Conservation (phyloP, 2,888 invertebrate species). For the Limnephilus auricula region DNA sequence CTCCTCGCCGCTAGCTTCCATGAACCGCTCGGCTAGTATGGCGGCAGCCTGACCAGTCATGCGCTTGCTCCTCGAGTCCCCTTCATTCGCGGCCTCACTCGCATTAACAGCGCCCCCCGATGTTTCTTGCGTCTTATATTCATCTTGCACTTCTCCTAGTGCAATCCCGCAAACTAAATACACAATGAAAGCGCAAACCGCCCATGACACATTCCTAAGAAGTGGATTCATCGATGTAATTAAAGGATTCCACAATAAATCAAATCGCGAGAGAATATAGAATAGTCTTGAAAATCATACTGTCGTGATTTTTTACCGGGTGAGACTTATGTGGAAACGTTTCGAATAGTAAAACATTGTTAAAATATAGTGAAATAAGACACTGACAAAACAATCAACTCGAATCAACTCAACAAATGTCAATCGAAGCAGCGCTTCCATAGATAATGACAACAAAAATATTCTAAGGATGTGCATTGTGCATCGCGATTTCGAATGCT, state of each 20-base stretch:
- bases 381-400: constrained; percentile 8
- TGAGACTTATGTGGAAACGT: constrained; percentile 33
- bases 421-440: constrained; percentile 27
- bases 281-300: constrained; percentile 17
- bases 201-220: neutral
- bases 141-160: constrained; percentile 41
- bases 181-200: constrained; percentile 27
- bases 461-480: neutral
- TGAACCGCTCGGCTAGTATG: constrained; percentile 31
- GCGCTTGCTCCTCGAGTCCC: neutral
- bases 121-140: constrained; percentile 6
- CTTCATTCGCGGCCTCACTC: constrained; percentile 40
- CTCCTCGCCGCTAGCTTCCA: constrained; percentile 52
- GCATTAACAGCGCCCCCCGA: constrained; percentile 7
- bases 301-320: neutral
- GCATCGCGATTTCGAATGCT: neutral
- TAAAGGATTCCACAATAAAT: neutral
- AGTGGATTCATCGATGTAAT: constrained; percentile 3
- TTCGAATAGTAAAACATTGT: constrained; percentile 48
- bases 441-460: constrained; percentile 20
- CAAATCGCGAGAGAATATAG: neutral
- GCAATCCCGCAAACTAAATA: constrained; percentile 2
- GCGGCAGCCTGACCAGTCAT: constrained; percentile 51
- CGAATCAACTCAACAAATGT: constrained; percentile 9
- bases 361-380: constrained; percentile 6